phyloP scores from a whole-genome alignment of 2,113 vertebrate genomes.

The Chaenocephalus aceratus region DNA sequence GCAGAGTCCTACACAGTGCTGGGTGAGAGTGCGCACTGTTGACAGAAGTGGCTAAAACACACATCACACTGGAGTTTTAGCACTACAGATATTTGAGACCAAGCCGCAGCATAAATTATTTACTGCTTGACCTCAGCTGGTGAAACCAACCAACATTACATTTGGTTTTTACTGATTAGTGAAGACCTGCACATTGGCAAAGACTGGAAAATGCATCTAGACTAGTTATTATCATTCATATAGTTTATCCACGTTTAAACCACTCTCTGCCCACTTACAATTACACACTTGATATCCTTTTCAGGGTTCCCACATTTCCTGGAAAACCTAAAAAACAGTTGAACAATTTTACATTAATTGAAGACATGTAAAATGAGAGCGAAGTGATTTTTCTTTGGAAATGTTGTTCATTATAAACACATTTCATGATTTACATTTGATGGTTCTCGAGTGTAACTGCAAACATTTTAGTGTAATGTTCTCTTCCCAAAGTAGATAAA shows the following conservation, averaged over 20 bases:
- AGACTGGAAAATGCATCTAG: not conserved
- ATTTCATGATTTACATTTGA: not conserved
- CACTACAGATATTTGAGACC: not conserved
- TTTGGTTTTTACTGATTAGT: no score
- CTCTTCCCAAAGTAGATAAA: no score
- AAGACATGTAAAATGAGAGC: no score
- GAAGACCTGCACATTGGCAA: not conserved
- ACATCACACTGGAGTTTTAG: not conserved
- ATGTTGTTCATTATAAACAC: not conserved
- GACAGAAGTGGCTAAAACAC: not conserved
- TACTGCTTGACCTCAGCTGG: not conserved
- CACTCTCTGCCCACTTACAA: no score
- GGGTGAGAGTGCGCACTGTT: conserved; percentile 81
- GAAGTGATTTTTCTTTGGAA: no score
- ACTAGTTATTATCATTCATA: not conserved
- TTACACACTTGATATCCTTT: no score
- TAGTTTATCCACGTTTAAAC: not conserved
- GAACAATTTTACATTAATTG: no score
- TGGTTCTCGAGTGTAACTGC: not conserved
- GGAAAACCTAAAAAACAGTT: no score
- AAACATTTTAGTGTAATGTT: not conserved
- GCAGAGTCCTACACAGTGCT: conserved; percentile 97
- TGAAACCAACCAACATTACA: not conserved
- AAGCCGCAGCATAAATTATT: not conserved
- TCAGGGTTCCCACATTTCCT: no score